A percentile compares a stretch with the other conserved stretches of the same genome.
phyloP scores from a whole-genome alignment of 2,113 vertebrate genomes.

The Zosterops hypoxanthus region DNA sequence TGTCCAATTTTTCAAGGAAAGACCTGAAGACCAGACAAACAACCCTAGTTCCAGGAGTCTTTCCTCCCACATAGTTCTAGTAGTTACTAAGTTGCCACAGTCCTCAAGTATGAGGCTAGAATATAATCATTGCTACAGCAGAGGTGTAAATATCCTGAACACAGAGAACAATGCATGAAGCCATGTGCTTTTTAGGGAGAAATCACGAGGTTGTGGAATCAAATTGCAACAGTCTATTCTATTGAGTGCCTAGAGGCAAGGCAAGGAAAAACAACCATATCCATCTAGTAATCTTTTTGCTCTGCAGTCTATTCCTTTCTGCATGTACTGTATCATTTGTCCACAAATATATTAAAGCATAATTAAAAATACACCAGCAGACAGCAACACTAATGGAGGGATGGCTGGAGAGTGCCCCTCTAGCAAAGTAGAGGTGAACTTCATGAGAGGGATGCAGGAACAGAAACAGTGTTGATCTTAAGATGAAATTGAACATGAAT shows the following conservation, averaged over 20 bases:
- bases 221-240: not conserved
- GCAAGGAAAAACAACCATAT: not conserved
- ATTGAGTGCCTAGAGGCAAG: not conserved
- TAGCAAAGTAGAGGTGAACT: not conserved
- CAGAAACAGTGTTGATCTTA: not conserved
- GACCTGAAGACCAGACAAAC: not conserved
- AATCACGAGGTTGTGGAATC: not conserved
- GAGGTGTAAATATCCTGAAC: not conserved
- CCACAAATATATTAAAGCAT: not conserved
- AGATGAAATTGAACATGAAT: accelerated
- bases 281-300: not conserved
- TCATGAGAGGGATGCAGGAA: accelerated
- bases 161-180: not conserved
- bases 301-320: not conserved
- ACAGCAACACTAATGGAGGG: not conserved
- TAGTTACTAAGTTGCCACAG: not conserved
- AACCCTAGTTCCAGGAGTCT: not conserved
- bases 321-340: not conserved
- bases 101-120: not conserved
- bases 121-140: not conserved
- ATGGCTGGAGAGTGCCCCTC: not conserved
- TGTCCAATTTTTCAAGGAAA: not conserved
- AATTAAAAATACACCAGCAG: not conserved
- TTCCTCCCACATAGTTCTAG: accelerated
- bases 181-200: not conserved